Base-by-base conservation (phyloP, 2,797 vertebrate genomes). In the Protonibea diacanthus region DNA sequence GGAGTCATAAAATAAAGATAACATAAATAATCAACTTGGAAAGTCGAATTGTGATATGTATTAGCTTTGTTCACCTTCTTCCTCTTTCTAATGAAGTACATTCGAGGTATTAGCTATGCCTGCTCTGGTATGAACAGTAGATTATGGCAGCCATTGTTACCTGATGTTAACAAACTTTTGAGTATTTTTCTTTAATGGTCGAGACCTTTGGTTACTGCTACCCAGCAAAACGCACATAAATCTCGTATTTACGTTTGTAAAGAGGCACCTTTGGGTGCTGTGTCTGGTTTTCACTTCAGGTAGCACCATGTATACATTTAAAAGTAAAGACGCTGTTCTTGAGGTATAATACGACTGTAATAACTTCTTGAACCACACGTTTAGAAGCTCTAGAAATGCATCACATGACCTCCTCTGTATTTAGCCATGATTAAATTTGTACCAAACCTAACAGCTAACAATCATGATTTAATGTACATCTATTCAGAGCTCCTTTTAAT, bases 381-480 rank as follows among this genome's bases (percentile, higher is more conserved):
- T 38, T 38, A 38, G 2, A 38, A 27, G 29, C 40, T 63, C 69
- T 73, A 40, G 3, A 67, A n/a, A 6, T 42, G 11, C 52, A 40
- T 76, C 38, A 48, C 21, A 44, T 73, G 29, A 60, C 33, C 44
- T 67, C 56, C 23, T 73, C 38, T 49, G 14, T 53, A 20, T 2
- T 25, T 38, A 29, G 5, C 27, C 27, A 21, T 23, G 63, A 76
- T 69, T 84, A 56, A 59, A 73, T 64, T 42, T 55, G 76, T 17
- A 69, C 78, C 58, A 62, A 71, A 64, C 20, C 52, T 47, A 40
- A 71, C 42, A 55, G 49, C 61, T 51, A 47, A 56, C 58, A 69
- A 78, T 79, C 59, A 27, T 76, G 58, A 85, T 87, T 83, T 82
- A 84, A 86, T 64, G 49, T 6, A 18, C 59, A 58, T 87, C 63